phyloP scores from a whole-genome alignment of 1,140 invertebrate genomes.

The Zaprionus inermis region DNA sequence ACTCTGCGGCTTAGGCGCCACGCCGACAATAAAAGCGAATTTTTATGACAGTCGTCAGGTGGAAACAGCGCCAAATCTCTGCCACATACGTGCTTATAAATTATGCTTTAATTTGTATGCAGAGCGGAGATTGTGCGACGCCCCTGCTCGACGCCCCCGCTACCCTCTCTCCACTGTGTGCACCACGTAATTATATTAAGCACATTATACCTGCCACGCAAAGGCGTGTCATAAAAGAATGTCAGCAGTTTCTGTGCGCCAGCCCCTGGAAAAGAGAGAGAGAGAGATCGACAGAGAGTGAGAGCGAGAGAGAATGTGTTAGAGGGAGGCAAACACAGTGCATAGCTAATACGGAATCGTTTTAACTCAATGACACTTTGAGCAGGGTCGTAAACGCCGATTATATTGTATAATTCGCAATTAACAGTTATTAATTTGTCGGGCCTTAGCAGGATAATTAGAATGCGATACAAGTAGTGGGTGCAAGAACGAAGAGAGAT shows the following conservation, averaged over 20 bases:
- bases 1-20: conserved; percentile 43
- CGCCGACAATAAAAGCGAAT: conserved; percentile 54
- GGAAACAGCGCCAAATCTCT: conserved; percentile 27
- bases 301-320: not conserved
- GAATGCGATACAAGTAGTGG: no score
- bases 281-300: not conserved
- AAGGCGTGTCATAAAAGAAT: conserved; percentile 58
- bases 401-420: conserved; percentile 52
- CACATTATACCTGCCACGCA: conserved; percentile 62
- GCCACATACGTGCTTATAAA: conserved; percentile 38
- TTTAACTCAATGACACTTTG: conserved; percentile 11
- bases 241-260: conserved; percentile 19
- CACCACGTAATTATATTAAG: conserved; percentile 66
- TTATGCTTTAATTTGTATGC: conserved; percentile 78
- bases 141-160: not conserved
- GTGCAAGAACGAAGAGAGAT: no score
- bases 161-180: conserved; percentile 6
- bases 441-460: no score
- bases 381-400: conserved; percentile 34
- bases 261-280: not conserved
- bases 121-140: conserved; percentile 26
- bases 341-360: conserved; percentile 13
- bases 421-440: conserved; percentile 54
- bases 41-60: conserved; percentile 62
- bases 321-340: not conserved